Evolutionary conservation across 1,140 invertebrate genomes (phyloP), one percentile per base, ranked within the genome.

Genomic region (Hyposmocoma kahamanoa): DNA sequence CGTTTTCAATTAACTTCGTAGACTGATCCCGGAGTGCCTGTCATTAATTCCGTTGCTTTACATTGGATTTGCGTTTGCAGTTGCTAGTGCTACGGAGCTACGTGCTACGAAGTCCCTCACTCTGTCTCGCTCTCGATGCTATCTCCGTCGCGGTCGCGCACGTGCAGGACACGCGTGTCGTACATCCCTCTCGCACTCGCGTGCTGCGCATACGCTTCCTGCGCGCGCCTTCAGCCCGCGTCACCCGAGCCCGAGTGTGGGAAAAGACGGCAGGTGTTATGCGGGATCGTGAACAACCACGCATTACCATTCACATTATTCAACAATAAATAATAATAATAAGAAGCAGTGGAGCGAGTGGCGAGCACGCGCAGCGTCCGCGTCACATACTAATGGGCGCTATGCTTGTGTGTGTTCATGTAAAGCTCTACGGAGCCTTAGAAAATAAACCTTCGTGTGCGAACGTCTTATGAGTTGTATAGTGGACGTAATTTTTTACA

Each of bases 301-400:
- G 81, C 78, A 84, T 84, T 82, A 84, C 81, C 78, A 82, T 84
- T 84, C 78, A 82, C 74, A 84, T 82, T 84, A 84, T 84, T 81
- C 81, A 83, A 84, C 81, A 75, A 84, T 84, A 84, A 84, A 84
- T 84, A 84, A 84, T 81, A 84, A 83, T 80, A 84, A 81, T 76
- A 83, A 81, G 77, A 79, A 84, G 80, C 78, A 72, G 74, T 72
- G 73, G 76, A 81, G 66, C 78, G 80, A 84, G 80, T 74, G 76
- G 67, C 73, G 64, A 84, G 81, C 81, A 84, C 81, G 81, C 81
- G 81, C 74, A 84, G 53, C 62, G 62, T 59, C 57, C 69, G 51
- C 53, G 52, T 69, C 70, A 74, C 80, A 73, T 77, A 77, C 71
- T 76, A 78, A 81, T 81, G 63, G 65, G 62, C 59, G 66, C 22